Evolutionary conservation across 2,888 invertebrate genomes (phyloP).

Genomic region (Tipula confusa): DNA sequence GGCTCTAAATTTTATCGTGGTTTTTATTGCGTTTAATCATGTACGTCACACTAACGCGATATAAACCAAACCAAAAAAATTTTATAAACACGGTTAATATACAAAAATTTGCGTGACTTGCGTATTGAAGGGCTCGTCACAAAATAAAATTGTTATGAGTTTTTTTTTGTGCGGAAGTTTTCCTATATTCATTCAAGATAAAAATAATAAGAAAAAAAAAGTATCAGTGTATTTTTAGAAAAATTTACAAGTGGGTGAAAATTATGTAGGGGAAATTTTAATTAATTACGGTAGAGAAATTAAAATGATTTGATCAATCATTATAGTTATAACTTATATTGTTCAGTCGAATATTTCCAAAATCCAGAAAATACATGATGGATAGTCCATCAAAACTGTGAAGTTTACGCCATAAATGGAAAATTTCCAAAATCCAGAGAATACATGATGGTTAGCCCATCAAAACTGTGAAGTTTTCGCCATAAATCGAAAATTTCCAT

Average conservation of each 20-base stretch:
- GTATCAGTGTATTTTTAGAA: not conserved
- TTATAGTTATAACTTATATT: too few relatives aligned
- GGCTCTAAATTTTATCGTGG: not conserved
- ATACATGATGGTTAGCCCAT: too few relatives aligned
- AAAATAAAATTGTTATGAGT: not conserved
- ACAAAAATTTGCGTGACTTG: not conserved
- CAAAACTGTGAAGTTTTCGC: too few relatives aligned
- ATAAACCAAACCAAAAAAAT: not conserved
- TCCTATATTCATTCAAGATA: not conserved
- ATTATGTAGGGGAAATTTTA: not conserved
- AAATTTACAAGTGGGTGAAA: not conserved
- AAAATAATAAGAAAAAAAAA: not conserved
- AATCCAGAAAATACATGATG: too few relatives aligned
- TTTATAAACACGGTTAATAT: not conserved
- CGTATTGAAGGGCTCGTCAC: not conserved
- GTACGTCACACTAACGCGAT: not conserved
- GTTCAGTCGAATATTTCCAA: too few relatives aligned
- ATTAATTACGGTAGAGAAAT: not conserved
- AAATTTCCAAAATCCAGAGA: too few relatives aligned
- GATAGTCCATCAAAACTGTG: too few relatives aligned
- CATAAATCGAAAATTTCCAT: too few relatives aligned
- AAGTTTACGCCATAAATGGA: too few relatives aligned
- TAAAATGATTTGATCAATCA: not conserved
- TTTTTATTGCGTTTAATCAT: not conserved
- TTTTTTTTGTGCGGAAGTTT: not conserved